A percentile compares a stretch with the other conserved stretches of the same genome.
These are phyloP conservation scores for Xerus rutilus DNA, from an alignment of 2,797 vertebrate genomes.

Conservation along the genomic window DNA sequence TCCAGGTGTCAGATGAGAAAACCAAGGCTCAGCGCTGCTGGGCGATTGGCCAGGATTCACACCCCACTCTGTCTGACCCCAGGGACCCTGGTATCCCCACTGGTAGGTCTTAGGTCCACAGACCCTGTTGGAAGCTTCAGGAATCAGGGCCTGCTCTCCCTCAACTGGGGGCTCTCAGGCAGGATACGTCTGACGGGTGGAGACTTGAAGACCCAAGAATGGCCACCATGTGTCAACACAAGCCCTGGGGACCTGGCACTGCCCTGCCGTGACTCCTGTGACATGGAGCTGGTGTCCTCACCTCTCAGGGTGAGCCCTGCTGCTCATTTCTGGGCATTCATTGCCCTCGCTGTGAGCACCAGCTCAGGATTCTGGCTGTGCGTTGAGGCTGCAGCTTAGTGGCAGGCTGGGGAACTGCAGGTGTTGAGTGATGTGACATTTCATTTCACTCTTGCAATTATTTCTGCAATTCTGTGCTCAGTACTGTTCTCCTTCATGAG, in stretches of 20 bases:
- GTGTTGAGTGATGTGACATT: background rate
- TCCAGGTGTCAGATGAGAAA: background rate
- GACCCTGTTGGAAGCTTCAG: background rate
- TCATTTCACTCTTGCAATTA: background rate
- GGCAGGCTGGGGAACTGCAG: background rate
- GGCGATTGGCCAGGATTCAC: background rate
- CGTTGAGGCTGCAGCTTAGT: background rate
- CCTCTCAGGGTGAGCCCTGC: background rate
- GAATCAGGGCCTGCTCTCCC: background rate
- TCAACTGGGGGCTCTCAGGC: background rate
- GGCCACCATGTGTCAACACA: fast-evolving
- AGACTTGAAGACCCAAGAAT: fast-evolving
- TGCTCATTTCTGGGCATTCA: background rate
- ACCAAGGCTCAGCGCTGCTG: background rate
- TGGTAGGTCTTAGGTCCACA: background rate
- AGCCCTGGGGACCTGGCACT: background rate
- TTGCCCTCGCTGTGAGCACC: background rate
- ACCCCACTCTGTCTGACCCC: background rate
- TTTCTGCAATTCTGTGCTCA: background rate
- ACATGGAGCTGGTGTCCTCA: background rate
- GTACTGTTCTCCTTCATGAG: background rate
- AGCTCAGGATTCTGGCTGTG: background rate
- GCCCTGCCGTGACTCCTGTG: background rate
- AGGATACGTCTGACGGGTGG: background rate
- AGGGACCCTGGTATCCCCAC: background rate